Evolutionary conservation across 2,113 vertebrate species (phyloP).

Genomic region (Malurus alboscapulatus): DNA sequence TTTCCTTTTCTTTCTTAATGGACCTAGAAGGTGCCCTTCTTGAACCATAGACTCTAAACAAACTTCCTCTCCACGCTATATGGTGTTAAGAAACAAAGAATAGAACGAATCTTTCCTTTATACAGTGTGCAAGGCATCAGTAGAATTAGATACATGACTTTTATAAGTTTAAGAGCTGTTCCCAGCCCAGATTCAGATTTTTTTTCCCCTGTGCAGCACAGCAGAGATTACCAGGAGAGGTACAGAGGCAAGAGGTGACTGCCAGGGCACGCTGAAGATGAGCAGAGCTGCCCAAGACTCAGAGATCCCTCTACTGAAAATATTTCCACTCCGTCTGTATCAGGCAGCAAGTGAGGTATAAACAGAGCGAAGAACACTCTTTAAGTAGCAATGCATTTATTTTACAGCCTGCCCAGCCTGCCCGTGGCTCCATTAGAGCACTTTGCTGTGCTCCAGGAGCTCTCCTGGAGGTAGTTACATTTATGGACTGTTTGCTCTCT

Average conservation of each 20-base stretch:
- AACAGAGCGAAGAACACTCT: neutral
- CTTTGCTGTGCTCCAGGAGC: slow-evolving; percentile 4
- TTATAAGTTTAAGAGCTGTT: neutral
- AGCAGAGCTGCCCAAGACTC: neutral
- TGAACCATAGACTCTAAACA: neutral
- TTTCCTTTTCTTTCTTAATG: neutral
- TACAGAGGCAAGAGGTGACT: neutral
- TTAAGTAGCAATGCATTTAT: slow-evolving; percentile 25
- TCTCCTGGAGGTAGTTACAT: slow-evolving; percentile 39
- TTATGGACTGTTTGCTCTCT: slow-evolving; percentile 45
- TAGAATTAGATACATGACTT: neutral
- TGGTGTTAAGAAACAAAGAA: neutral
- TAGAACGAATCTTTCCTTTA: neutral
- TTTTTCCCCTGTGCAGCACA: neutral
- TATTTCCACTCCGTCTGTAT: neutral
- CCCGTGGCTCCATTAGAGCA: neutral
- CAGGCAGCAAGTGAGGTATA: neutral
- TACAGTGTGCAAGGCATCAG: neutral
- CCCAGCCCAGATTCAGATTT: neutral
- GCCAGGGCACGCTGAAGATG: rapidly evolving
- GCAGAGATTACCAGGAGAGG: neutral
- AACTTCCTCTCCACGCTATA: neutral
- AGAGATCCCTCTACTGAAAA: neutral
- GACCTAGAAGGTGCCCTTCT: neutral
- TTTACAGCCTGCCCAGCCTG: slow-evolving; percentile 26